These are phyloP conservation scores for Nesoenas mayeri DNA, from an alignment of 2,113 vertebrate genomes.

Conservation along the genomic window DNA sequence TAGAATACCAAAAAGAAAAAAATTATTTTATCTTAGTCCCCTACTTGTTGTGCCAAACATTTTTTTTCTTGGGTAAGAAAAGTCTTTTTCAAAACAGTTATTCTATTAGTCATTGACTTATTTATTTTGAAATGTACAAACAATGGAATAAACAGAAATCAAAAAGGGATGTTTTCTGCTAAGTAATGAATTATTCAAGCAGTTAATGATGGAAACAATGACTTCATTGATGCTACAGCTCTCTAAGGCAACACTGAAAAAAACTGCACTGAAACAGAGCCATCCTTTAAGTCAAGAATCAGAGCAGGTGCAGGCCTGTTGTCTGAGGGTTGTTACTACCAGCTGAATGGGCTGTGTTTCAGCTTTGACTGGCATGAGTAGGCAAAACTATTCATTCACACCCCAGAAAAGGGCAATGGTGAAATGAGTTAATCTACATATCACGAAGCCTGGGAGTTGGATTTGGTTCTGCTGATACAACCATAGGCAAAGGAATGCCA, in stretches of 20 bases:
- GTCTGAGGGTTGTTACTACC: not conserved
- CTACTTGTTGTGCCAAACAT: not conserved
- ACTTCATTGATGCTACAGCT: constrained; percentile 35
- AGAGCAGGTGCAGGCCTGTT: constrained; percentile 50
- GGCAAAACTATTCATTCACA: not conserved
- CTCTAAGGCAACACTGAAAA: constrained; percentile 1
- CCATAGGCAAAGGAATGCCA: not conserved
- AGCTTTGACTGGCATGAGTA: constrained; percentile 11
- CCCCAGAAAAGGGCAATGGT: not conserved
- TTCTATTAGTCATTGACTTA: constrained; percentile 14
- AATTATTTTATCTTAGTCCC: not conserved
- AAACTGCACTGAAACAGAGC: constrained; percentile 24
- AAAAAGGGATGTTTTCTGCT: constrained; percentile 31
- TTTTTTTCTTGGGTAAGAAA: not conserved
- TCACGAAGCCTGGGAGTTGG: not conserved
- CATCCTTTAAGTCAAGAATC: constrained; percentile 35
- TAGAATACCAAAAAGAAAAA: not conserved
- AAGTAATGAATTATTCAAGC: constrained; percentile 68
- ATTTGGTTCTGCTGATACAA: not conserved
- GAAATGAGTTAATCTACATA: not conserved
- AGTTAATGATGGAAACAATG: constrained; percentile 45
- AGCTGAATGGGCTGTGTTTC: not conserved
- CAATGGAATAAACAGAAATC: constrained; percentile 19
- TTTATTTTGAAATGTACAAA: constrained; percentile 20
- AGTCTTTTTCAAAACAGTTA: not conserved